A percentile compares a stretch with the other conserved stretches of the same genome.
phyloP scores from a whole-genome alignment of 1,140 invertebrate genomes.

The Plectrocnemia conspersa region DNA sequence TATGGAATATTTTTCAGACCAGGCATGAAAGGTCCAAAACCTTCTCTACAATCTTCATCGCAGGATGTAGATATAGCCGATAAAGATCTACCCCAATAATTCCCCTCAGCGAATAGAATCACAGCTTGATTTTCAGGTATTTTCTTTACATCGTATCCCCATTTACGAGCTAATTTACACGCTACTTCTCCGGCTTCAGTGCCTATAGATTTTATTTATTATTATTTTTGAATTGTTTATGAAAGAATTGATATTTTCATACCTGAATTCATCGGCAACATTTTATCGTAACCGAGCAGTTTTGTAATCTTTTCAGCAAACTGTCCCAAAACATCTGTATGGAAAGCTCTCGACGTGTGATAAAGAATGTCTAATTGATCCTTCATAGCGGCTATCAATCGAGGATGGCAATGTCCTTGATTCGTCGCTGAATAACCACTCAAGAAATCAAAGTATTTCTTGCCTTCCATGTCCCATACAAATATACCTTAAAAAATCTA shows the following conservation, averaged over 20 bases:
- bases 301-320: constrained; percentile 85
- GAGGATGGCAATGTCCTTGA: constrained; percentile 93
- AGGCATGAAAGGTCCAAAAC: constrained; percentile 78
- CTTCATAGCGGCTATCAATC: constrained; percentile 71
- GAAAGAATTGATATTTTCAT: constrained; percentile 22
- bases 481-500: constrained; percentile 58
- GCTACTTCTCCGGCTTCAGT: constrained; percentile 78
- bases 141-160: constrained; percentile 75
- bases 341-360: constrained; percentile 80
- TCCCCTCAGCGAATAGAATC: constrained; percentile 69
- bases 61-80: constrained; percentile 73
- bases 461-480: constrained; percentile 92
- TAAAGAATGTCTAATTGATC: constrained; percentile 58
- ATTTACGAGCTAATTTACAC: constrained; percentile 69
- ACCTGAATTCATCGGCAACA: constrained; percentile 95
- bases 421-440: constrained; percentile 94
- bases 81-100: constrained; percentile 83
- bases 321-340: constrained; percentile 81
- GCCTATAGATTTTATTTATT: constrained; percentile 42
- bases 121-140: constrained; percentile 67
- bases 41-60: constrained; percentile 61
- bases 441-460: constrained; percentile 86
- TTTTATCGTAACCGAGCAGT: constrained; percentile 87
- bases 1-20: constrained; percentile 70
- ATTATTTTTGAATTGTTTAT: constrained; percentile 8